phyloP scores from a whole-genome alignment of 2,888 invertebrate genomes.

The Acrobasis consociella region DNA sequence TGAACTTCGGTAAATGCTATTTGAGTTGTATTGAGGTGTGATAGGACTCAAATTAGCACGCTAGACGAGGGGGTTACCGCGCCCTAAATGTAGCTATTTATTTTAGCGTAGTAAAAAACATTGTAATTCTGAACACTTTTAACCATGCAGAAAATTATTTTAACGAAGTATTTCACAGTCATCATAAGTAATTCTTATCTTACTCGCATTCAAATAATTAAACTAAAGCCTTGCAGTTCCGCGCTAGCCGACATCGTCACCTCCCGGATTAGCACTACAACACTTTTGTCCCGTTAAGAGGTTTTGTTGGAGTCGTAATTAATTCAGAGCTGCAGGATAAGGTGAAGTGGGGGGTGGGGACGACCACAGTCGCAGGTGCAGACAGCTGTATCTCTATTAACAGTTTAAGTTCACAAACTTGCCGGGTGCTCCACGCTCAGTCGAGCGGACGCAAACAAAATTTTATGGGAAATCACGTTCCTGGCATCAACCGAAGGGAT shows the following conservation, averaged over 20 bases:
- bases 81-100: no score
- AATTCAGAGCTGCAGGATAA: conserved; percentile 19
- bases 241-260: not conserved
- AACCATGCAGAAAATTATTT: no score
- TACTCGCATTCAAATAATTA: no score
- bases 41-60: no score
- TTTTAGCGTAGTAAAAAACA: no score
- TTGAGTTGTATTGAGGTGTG: no score
- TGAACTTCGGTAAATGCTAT: no score
- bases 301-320: conserved; percentile 31
- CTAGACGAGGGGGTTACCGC: no score
- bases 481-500: conserved; percentile 31
- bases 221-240: not conserved
- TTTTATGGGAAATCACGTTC: conserved; percentile 48
- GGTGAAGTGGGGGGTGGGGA: conserved; percentile 1
- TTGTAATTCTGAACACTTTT: no score
- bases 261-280: conserved; percentile 5
- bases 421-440: conserved; percentile 33
- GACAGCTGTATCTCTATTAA: conserved; percentile 36
- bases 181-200: no score
- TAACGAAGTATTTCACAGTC: no score
- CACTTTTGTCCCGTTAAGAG: conserved; percentile 11
- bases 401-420: conserved; percentile 36
- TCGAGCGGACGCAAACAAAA: conserved; percentile 43
- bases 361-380: conserved; percentile 28